Evolutionary conservation across 1,140 invertebrate species (phyloP).

Genomic region (roundworm (Caenorhabditis elegans)): WBcel235 BX284604.4:2626001-2626500

Average conservation of each 20-base stretch:
- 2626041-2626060: too few species aligned
- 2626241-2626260: not conserved
- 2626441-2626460: not conserved
- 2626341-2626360: not conserved
- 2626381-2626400: not conserved
- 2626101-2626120: too few species aligned
- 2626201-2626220: not conserved
- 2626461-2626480: too few species aligned
- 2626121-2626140: too few species aligned
- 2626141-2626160: too few species aligned
- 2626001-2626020: too few species aligned
- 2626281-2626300: not conserved
- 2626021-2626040: too few species aligned
- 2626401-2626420: not conserved
- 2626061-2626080: too few species aligned
- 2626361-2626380: not conserved
- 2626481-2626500: too few species aligned
- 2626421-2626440: not conserved
- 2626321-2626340: not conserved
- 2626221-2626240: not conserved
- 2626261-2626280: not conserved
- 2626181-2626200: too few species aligned
- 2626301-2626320: not conserved
- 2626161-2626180: too few species aligned
- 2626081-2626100: too few species aligned